Conservation (phyloP, 2,797 vertebrate species). For the Pseudocheirus occidentalis region DNA sequence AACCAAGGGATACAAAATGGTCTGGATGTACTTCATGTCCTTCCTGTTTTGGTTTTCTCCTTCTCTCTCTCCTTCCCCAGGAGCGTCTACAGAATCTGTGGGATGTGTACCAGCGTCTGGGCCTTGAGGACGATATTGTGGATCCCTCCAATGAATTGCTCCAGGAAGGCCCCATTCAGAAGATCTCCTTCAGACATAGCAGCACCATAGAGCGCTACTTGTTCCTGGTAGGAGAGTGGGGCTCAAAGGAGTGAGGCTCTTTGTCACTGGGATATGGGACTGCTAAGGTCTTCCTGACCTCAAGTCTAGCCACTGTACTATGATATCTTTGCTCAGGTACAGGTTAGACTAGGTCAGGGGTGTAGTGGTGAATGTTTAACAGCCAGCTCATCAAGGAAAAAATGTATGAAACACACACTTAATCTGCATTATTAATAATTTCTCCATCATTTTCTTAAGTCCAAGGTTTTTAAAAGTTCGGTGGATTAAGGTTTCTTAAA, state of each 20-base stretch:
- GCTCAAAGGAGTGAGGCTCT: neutral
- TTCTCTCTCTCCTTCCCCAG: constrained; percentile 76
- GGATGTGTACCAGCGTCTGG: constrained; percentile 93
- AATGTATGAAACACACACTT: neutral
- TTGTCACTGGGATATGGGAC: neutral
- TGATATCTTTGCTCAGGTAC: neutral
- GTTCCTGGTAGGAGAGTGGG: constrained; percentile 87
- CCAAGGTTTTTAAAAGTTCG: neutral
- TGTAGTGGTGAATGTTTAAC: neutral
- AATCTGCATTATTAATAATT: neutral
- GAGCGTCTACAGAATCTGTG: constrained; percentile 91
- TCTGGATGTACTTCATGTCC: neutral
- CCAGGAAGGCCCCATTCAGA: constrained; percentile 91
- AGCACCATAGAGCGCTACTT: constrained; percentile 91
- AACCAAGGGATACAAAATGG: neutral
- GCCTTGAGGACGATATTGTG: constrained; percentile 90
- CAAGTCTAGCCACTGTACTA: neutral
- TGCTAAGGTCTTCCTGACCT: neutral
- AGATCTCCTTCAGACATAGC: constrained; percentile 90
- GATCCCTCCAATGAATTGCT: constrained; percentile 93
- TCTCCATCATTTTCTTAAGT: neutral
- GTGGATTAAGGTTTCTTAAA: neutral
- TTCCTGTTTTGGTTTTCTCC: neutral
- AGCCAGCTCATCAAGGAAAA: neutral
- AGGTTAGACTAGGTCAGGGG: neutral